These are phyloP conservation scores for Prostheceraeus crozeri DNA, from an alignment of 2,888 invertebrate species.

Conservation along the genomic window DNA sequence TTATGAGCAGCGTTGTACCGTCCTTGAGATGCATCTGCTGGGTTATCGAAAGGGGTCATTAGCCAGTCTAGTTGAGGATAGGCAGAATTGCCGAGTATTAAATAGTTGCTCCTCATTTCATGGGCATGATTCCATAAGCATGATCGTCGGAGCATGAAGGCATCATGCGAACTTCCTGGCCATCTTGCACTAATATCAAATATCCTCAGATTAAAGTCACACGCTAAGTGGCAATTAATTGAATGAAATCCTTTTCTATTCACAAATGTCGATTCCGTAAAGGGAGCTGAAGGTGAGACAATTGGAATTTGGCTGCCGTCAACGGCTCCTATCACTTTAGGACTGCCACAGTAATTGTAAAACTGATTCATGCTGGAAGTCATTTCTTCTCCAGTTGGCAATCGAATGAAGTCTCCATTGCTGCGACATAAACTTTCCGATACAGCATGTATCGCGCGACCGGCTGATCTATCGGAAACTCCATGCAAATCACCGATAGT, in stretches of 20 bases:
- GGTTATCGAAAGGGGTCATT: slow-evolving; percentile 9
- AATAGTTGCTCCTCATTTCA: background rate
- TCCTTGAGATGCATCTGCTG: slow-evolving; percentile 1
- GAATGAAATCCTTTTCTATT: slow-evolving; percentile 25
- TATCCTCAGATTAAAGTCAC: slow-evolving; percentile 8
- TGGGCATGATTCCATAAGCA: background rate
- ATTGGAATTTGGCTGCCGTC: no score
- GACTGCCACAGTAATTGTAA: no score
- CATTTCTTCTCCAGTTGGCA: no score
- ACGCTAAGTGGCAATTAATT: slow-evolving; percentile 15
- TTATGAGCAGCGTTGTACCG: slow-evolving; percentile 13
- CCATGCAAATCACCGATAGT: no score
- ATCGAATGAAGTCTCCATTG: no score
- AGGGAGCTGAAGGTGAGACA: no score
- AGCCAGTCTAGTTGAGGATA: slow-evolving; percentile 19
- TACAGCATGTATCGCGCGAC: no score
- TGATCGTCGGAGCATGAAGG: slow-evolving; percentile 8
- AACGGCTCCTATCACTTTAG: no score
- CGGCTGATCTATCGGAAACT: no score
- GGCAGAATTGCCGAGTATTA: background rate
- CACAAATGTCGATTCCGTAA: slow-evolving; percentile 17
- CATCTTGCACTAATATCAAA: slow-evolving; percentile 14
- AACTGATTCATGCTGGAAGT: no score
- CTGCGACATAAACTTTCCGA: no score
- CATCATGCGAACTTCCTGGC: slow-evolving; percentile 18